Evolutionary conservation across 1,140 invertebrate genomes (phyloP).

Genomic region (Papilio glaucus): DNA sequence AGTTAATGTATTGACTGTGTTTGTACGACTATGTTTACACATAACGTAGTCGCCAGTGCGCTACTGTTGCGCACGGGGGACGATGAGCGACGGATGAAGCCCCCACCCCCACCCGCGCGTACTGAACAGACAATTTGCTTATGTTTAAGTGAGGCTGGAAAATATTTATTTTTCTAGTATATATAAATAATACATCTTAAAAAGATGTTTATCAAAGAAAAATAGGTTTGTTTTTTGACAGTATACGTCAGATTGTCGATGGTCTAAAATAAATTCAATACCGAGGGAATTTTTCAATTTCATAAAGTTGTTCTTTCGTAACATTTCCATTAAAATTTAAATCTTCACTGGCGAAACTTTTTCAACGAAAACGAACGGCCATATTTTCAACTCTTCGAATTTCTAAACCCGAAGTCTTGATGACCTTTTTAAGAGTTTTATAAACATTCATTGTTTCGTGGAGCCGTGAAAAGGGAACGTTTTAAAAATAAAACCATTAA

Average conservation of each 20-base stretch:
- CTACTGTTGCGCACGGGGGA: too few species aligned
- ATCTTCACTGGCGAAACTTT: neutral
- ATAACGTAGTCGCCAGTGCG: too few species aligned
- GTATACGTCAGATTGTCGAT: neutral
- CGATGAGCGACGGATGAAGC: too few species aligned
- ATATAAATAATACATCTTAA: neutral
- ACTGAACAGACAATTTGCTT: too few species aligned
- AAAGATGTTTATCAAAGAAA: too few species aligned
- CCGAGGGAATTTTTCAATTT: slow-evolving; percentile 10
- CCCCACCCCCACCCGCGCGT: too few species aligned
- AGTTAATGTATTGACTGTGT: too few species aligned
- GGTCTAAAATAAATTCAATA: neutral
- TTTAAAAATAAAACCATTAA: slow-evolving; percentile 17
- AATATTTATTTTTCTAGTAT: too few species aligned
- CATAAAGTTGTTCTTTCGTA: slow-evolving; percentile 15
- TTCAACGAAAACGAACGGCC: neutral
- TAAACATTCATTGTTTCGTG: slow-evolving; percentile 2
- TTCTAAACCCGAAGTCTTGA: neutral
- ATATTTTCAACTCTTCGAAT: neutral
- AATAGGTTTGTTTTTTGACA: neutral
- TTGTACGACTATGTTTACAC: too few species aligned
- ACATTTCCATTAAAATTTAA: slow-evolving; percentile 4
- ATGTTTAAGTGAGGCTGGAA: too few species aligned
- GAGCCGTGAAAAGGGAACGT: neutral
- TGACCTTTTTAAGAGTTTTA: slow-evolving; percentile 10